Evolutionary conservation across 53 echinoderm and acorn worm species (phyloP).

Genomic region (Crossaster papposus): DNA sequence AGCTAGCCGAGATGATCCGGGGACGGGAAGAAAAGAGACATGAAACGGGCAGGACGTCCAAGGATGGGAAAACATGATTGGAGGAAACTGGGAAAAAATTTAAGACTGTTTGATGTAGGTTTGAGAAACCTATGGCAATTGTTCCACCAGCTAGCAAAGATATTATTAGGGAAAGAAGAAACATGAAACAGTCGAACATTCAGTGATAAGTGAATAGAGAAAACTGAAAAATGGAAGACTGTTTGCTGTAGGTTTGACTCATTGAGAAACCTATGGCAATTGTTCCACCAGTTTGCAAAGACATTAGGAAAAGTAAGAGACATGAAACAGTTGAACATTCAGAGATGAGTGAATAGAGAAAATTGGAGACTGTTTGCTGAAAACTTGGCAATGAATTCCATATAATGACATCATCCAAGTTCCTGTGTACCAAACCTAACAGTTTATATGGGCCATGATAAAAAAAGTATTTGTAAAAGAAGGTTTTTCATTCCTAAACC

Average conservation of each 20-base stretch:
- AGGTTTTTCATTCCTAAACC: too few species aligned
- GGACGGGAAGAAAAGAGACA: conserved; percentile 39
- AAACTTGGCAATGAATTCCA: neutral
- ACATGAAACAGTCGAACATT: too few species aligned
- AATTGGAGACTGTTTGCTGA: neutral
- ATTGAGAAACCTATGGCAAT: too few species aligned
- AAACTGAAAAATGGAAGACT: too few species aligned
- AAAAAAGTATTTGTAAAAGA: too few species aligned
- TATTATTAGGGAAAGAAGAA: too few species aligned
- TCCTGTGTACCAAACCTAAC: too few species aligned
- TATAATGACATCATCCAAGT: too few species aligned
- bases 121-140: neutral
- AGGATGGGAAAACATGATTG: conserved; percentile 22
- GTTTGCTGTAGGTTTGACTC: too few species aligned
- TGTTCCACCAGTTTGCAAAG: conserved; percentile 51
- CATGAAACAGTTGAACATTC: neutral
- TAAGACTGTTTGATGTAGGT: neutral
- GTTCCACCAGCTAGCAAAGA: too few species aligned
- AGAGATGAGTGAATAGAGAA: neutral
- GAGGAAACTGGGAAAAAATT: neutral
- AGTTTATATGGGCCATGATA: too few species aligned
- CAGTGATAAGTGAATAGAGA: neutral
- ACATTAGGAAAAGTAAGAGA: conserved; percentile 39
- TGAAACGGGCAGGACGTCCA: neutral
- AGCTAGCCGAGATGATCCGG: conserved; percentile 62